These are phyloP conservation scores for Gymnothorax javanicus DNA, from an alignment of 2,797 vertebrate species.

Conservation along the genomic window DNA sequence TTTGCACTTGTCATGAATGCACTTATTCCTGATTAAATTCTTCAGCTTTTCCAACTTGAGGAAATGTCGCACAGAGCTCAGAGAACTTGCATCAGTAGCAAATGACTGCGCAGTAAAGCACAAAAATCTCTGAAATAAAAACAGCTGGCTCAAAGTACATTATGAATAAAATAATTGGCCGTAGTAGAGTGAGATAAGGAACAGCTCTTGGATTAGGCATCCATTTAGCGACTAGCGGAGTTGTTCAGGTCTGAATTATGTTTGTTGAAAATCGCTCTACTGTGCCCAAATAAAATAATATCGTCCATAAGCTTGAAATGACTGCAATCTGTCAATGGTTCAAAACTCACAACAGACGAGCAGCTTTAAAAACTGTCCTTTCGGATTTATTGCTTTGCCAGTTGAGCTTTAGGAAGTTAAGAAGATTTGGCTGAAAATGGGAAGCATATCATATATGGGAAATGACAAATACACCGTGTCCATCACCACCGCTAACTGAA, in stretches of 20 bases:
- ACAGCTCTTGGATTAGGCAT: background rate
- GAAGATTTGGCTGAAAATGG: constrained; percentile 23
- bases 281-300: background rate
- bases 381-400: constrained; percentile 25
- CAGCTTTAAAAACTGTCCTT: background rate
- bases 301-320: background rate
- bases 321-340: background rate
- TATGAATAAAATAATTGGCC: background rate
- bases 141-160: background rate
- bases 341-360: background rate
- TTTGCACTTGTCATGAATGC: background rate
- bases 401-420: constrained; percentile 22
- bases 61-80: background rate
- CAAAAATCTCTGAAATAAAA: background rate
- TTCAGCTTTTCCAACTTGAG: background rate
- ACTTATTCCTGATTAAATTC: background rate
- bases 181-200: background rate
- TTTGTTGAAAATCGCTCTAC: background rate
- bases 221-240: background rate
- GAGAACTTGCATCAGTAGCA: background rate
- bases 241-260: constrained; percentile 4
- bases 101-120: background rate
- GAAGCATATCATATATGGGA: constrained; percentile 28
- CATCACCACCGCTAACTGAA: constrained; percentile 17
- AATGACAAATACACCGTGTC: constrained; percentile 20